Percentiles rank a stretch among this genome's conserved stretches.
These are phyloP conservation scores for Dysidea cf. avara DNA, from an alignment of 37 sponge, comb jelly and placozoan species.

Conservation along the genomic window DNA sequence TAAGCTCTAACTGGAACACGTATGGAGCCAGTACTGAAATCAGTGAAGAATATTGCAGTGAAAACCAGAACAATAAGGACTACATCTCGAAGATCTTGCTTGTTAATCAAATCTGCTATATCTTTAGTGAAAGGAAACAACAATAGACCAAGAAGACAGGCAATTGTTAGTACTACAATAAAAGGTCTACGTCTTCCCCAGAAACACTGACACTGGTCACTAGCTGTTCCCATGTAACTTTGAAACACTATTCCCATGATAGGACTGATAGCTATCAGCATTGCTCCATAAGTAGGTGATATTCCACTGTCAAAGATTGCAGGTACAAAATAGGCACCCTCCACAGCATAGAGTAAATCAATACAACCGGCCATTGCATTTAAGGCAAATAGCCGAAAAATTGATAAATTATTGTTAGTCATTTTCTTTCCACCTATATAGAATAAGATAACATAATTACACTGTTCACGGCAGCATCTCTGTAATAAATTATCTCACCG, in stretches of 20 bases:
- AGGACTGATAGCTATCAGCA: slow-evolving; percentile 41
- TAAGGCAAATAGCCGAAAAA: slow-evolving; percentile 13
- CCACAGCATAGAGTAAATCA: slow-evolving; percentile 24
- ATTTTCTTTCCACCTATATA: no score
- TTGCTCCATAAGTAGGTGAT: slow-evolving; percentile 3
- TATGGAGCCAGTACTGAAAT: slow-evolving; percentile 21
- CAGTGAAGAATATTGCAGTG: slow-evolving; percentile 5
- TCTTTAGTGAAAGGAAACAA: no score
- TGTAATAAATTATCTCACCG: no score
- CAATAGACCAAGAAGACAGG: slow-evolving; percentile 13
- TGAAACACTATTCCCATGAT: slow-evolving; percentile 48
- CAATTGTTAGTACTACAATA: slow-evolving; percentile 11
- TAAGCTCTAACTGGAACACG: slow-evolving; percentile 31
- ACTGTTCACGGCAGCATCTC: no score
- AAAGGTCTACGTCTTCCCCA: slow-evolving; percentile 60
- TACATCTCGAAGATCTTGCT: no score
- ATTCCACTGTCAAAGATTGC: slow-evolving; percentile 18
- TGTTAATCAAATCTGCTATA: no score
- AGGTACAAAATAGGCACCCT: slow-evolving; percentile 23
- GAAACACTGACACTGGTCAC: slow-evolving; percentile 19
- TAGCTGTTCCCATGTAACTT: no score
- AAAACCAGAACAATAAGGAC: not conserved
- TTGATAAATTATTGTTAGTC: no score
- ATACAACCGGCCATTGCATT: slow-evolving; percentile 1
- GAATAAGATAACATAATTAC: no score